Conservation (phyloP, 2,888 invertebrate genomes). For the Nycteola revayana region DNA sequence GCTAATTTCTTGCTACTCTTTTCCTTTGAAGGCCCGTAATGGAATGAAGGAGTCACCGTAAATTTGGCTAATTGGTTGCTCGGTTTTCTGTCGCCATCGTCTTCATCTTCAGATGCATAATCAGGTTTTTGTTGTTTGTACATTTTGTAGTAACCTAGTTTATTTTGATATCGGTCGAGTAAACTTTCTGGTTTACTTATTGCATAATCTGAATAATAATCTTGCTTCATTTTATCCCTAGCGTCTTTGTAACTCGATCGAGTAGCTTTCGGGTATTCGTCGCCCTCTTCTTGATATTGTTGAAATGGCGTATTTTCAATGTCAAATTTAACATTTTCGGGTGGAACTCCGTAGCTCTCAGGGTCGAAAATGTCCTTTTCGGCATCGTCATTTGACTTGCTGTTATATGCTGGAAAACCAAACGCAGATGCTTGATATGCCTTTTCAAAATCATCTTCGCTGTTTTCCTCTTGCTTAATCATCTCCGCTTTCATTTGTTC, state of each 20-base stretch:
- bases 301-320: slow-evolving; percentile 57
- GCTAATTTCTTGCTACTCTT: slow-evolving; percentile 46
- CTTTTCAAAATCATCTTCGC: slow-evolving; percentile 72
- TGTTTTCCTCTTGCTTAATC: slow-evolving; percentile 59
- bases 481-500: slow-evolving; percentile 56
- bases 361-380: slow-evolving; percentile 67
- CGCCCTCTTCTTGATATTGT: slow-evolving; percentile 60
- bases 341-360: slow-evolving; percentile 51
- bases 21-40: slow-evolving; percentile 38
- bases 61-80: slow-evolving; percentile 53
- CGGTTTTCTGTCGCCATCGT: slow-evolving; percentile 44
- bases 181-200: slow-evolving; percentile 60
- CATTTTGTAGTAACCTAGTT: slow-evolving; percentile 63
- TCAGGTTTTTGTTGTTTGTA: slow-evolving; percentile 61
- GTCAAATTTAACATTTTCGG: slow-evolving; percentile 47
- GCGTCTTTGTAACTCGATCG: slow-evolving; percentile 61
- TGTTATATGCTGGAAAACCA: slow-evolving; percentile 65
- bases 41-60: slow-evolving; percentile 41
- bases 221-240: slow-evolving; percentile 60
- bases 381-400: slow-evolving; percentile 38
- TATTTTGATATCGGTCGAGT: slow-evolving; percentile 53
- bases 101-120: slow-evolving; percentile 36
- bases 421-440: slow-evolving; percentile 68
- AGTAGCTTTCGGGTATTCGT: slow-evolving; percentile 56
- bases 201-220: slow-evolving; percentile 65